Conservation (phyloP, 2,113 vertebrate species). For the Neomonachus schauinslandi region DNA sequence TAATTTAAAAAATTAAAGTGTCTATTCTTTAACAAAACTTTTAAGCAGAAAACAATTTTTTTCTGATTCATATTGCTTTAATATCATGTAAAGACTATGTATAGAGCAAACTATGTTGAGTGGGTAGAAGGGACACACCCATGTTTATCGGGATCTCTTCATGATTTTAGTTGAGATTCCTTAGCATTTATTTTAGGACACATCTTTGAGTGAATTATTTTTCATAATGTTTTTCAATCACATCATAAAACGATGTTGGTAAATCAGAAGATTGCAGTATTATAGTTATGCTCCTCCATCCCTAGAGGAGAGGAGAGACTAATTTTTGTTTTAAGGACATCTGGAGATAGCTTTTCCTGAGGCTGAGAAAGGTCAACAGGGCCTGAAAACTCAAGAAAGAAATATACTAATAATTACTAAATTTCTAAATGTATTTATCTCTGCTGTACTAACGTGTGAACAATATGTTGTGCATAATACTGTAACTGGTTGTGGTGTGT, state of each 20-base stretch:
- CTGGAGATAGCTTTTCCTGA: conserved; percentile 17
- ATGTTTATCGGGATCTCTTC: background rate
- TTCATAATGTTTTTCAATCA: conserved; percentile 5
- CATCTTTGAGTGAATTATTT: conserved; percentile 16
- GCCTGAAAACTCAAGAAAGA: conserved; percentile 55
- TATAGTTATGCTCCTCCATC: background rate
- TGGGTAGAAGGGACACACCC: background rate
- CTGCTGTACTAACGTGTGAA: conserved; percentile 46
- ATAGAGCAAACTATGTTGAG: conserved; percentile 22
- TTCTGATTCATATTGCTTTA: conserved; percentile 38
- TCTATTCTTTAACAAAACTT: conserved; percentile 48
- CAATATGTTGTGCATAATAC: conserved; percentile 26
- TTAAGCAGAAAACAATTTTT: conserved; percentile 57
- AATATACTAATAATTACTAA: conserved; percentile 35
- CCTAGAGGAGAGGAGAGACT: background rate
- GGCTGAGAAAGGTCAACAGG: background rate
- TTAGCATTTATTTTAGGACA: conserved; percentile 29
- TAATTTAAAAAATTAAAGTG: conserved; percentile 66
- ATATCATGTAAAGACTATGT: background rate
- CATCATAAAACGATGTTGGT: background rate
- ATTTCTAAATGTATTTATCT: conserved; percentile 56
- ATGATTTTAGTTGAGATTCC: background rate
- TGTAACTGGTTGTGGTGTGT: conserved; percentile 2
- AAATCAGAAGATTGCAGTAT: conserved; percentile 44
- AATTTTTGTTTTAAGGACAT: background rate